Evolutionary conservation across 2,113 vertebrate genomes (phyloP).

Genomic region (Conger conger): DNA sequence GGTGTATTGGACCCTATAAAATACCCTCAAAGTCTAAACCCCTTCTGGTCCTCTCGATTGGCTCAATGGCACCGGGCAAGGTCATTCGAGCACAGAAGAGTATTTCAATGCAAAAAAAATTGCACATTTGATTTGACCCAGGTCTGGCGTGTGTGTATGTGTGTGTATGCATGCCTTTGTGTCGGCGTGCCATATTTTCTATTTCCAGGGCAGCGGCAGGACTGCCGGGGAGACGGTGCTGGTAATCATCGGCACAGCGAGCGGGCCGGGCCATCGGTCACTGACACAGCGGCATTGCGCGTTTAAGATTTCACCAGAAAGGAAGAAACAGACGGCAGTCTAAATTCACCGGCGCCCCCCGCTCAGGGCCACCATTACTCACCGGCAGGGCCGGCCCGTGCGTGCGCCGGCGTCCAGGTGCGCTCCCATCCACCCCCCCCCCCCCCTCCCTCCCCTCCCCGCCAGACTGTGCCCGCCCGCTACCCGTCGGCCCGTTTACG

Average conservation of each 20-base stretch:
- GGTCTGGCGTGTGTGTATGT: neutral
- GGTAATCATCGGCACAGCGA: neutral
- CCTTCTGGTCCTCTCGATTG: too few species aligned
- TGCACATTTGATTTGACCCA: too few species aligned
- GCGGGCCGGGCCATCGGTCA: neutral
- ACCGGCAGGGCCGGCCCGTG: neutral
- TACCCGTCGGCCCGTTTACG: constrained; percentile 21
- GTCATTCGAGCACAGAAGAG: too few species aligned
- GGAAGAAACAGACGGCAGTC: neutral
- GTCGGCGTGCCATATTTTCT: neutral
- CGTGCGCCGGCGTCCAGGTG: neutral
- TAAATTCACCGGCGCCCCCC: neutral
- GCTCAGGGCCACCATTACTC: neutral
- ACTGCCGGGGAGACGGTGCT: neutral
- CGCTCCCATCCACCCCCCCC: constrained; percentile 28
- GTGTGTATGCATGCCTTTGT: neutral
- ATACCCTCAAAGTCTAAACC: too few species aligned
- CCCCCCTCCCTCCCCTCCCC: constrained; percentile 43
- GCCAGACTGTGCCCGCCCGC: constrained; percentile 36
- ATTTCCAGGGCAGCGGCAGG: neutral
- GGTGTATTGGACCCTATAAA: too few species aligned
- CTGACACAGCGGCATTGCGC: neutral
- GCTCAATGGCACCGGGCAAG: too few species aligned
- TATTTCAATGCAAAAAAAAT: too few species aligned
- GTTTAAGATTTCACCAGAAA: neutral